Conservation (phyloP, 2,113 vertebrate genomes). For the Neodontobutis hainanensis region DNA sequence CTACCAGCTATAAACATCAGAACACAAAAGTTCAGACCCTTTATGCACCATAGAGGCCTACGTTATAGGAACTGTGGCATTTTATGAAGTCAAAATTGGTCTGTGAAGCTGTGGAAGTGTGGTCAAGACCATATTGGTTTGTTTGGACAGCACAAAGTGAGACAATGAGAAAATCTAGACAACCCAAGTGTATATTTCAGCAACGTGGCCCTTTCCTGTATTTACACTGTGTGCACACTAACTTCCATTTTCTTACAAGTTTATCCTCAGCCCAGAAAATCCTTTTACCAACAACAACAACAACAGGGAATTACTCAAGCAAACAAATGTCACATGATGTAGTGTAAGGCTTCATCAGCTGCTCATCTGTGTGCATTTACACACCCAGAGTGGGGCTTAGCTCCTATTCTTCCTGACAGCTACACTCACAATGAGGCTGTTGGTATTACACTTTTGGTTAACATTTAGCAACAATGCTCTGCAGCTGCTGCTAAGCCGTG, state of each 20-base stretch:
- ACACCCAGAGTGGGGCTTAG: slow-evolving; percentile 34
- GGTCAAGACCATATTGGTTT: no score
- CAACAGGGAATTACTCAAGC: slow-evolving; percentile 22
- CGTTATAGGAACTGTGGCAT: no score
- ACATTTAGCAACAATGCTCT: slow-evolving; percentile 57
- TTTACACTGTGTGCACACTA: slow-evolving; percentile 20
- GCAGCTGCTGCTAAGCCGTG: slow-evolving; percentile 56
- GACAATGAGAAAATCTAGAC: no score
- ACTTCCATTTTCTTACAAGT: slow-evolving; percentile 29
- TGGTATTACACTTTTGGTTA: slow-evolving; percentile 49
- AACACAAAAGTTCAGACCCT: slow-evolving; percentile 14
- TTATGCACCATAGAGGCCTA: not conserved
- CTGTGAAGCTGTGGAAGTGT: no score
- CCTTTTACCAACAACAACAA: slow-evolving; percentile 20
- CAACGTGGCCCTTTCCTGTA: slow-evolving; percentile 16
- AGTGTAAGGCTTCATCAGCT: slow-evolving; percentile 27
- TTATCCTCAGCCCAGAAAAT: slow-evolving; percentile 19
- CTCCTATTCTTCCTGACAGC: slow-evolving; percentile 46
- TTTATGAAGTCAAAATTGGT: no score
- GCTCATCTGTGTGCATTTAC: slow-evolving; percentile 34
- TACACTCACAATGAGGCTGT: slow-evolving; percentile 47
- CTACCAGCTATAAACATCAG: slow-evolving; percentile 30
- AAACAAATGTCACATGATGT: slow-evolving; percentile 29
- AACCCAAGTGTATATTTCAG: not conserved
- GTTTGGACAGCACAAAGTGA: no score